Percentiles rank a stretch among this genome's conserved stretches.
Evolutionary conservation across 2,888 invertebrate genomes (phyloP).

Genomic region (Agriopis marginaria): DNA sequence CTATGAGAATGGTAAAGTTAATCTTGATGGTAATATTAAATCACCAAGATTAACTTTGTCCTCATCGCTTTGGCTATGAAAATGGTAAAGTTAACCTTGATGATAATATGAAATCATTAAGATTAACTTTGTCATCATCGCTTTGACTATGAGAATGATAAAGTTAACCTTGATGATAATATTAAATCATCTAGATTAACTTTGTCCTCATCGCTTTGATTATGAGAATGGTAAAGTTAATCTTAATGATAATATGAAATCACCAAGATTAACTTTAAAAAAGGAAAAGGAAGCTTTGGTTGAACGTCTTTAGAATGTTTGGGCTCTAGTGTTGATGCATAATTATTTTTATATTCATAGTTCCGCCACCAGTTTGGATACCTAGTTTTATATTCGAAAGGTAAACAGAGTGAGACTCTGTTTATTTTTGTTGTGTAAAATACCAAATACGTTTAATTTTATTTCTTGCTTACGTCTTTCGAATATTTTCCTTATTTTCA

Average conservation of each 20-base stretch:
- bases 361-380: slow-evolving; percentile 62
- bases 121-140: not conserved
- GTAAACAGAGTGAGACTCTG: slow-evolving; percentile 77
- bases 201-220: not conserved
- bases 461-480: slow-evolving; percentile 75
- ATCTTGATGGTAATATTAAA: not conserved
- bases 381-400: slow-evolving; percentile 42
- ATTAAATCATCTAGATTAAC: not conserved
- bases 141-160: not conserved
- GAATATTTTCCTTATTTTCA: slow-evolving; percentile 70
- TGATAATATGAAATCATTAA: not conserved
- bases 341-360: slow-evolving; percentile 67
- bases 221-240: not conserved
- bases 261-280: not conserved
- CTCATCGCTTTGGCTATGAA: not conserved
- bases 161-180: not conserved
- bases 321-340: slow-evolving; percentile 43
- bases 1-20: not conserved
- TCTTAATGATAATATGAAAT: not conserved
- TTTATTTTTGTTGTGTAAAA: slow-evolving; percentile 78
- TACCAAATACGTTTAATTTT: slow-evolving; percentile 81
- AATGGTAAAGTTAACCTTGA: not conserved
- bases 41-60: not conserved
- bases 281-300: not conserved
- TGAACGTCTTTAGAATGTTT: slow-evolving; percentile 48